Evolutionary conservation across 2,113 vertebrate species (phyloP), one percentile per base, ranked within the genome.

Genomic region (Labeo rohita): DNA sequence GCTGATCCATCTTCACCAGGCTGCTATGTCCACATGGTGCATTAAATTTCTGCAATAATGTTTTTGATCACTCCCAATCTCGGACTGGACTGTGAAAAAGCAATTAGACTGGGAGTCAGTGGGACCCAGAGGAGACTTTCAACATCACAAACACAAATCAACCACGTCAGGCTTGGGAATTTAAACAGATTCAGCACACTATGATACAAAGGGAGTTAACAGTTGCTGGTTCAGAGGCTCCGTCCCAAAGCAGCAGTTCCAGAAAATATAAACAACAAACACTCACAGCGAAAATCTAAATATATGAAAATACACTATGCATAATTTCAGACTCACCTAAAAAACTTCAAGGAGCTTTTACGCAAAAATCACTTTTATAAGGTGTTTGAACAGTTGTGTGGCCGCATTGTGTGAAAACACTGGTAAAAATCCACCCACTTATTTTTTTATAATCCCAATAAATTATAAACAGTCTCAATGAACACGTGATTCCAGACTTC

Each of bases 61-160:
- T 88, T 88, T 88, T 79, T 85, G 85, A 87, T 87, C 75, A 79
- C 80, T 49, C 83, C 85, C 39, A 68, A 70, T 54, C 39, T 88
- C 68, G 72, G 82, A 90, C 75, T 90, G 85, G 61, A 78, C 52
- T 11, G 18, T 77, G 72, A 54, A 66, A 89, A 79, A 86, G 54
- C 80, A 74, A 88, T 88, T 90, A 90, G 56, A 88, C 12, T 63
- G 73, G 56, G 49, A 86, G 85, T 75, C 85, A 85, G 87, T 85
- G 80, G 79, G 68, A 28, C 87, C 61, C 85, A 23, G 74, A 87
- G 84, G 89, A 88, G 85, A 80, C 75, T 85, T 88, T 72, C 79
- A 85, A 87, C 86, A 88, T 84, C 83, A 87, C 80, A 85, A 85
- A 85, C 85, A 87, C 87, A 90, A 86, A 85, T 83, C 76, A 87